A percentile compares a stretch with the other conserved stretches of the same genome.
These are phyloP conservation scores for Drosophila sp. DNA, from an alignment of 1,140 invertebrate species.

Conservation along the genomic window DNA sequence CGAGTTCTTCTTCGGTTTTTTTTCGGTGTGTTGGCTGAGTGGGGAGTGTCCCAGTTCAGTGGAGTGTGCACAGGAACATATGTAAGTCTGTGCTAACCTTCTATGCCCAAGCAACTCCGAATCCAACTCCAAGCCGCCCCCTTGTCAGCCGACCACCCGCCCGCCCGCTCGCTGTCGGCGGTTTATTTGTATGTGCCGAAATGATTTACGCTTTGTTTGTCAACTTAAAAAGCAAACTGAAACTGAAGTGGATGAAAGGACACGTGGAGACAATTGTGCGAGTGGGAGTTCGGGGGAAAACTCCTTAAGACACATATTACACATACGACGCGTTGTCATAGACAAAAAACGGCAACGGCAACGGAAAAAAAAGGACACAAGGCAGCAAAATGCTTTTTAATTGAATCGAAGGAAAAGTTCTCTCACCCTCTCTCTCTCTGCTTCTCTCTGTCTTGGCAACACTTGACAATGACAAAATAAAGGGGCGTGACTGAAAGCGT, in stretches of 20 bases:
- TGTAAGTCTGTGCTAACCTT: conserved; percentile 51
- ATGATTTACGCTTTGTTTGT: conserved; percentile 82
- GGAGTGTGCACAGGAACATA: conserved; percentile 67
- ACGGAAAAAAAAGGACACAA: conserved; percentile 15
- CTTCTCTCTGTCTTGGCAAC: conserved; percentile 56
- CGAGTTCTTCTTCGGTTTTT: not conserved
- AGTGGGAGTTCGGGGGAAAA: conserved; percentile 4
- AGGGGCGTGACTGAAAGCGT: conserved; percentile 10
- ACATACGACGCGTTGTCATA: conserved; percentile 75
- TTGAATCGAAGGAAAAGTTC: conserved; percentile 56
- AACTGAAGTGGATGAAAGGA: conserved; percentile 8
- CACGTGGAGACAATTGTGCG: conserved; percentile 7
- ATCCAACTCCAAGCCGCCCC: not conserved
- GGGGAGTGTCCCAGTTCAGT: conserved; percentile 40
- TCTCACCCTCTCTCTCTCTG: not conserved
- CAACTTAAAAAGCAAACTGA: conserved; percentile 76
- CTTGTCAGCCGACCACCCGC: not conserved
- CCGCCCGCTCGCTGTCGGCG: not conserved
- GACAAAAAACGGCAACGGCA: conserved; percentile 37
- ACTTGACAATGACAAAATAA: conserved; percentile 68
- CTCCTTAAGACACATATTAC: conserved; percentile 33
- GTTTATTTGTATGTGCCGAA: conserved; percentile 64
- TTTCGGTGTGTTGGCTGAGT: not conserved
- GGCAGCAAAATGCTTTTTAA: conserved; percentile 68
- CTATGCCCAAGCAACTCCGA: not conserved